These are phyloP conservation scores for Hippoglossus stenolepis DNA, from an alignment of 2,113 vertebrate species.

Conservation along the genomic window DNA sequence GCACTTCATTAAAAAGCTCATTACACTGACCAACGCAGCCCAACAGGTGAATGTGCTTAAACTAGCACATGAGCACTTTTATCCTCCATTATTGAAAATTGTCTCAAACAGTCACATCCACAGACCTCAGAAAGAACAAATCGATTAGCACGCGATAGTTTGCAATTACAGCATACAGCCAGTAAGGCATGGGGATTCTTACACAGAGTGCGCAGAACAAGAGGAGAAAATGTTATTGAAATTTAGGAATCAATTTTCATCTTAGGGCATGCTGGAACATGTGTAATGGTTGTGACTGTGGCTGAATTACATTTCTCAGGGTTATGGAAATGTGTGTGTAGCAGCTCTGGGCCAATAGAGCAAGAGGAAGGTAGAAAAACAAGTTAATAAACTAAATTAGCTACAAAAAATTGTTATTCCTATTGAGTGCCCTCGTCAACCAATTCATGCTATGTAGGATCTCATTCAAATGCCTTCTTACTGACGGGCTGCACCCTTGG, in stretches of 20 bases:
- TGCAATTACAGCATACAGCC: constrained; percentile 43
- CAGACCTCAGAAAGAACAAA: constrained; percentile 38
- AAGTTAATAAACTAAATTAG: constrained; percentile 25
- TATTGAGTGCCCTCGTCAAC: constrained; percentile 36
- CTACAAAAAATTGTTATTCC: constrained; percentile 26
- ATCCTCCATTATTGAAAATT: not conserved
- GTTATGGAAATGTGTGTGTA: constrained; percentile 34
- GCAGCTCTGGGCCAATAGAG: constrained; percentile 47
- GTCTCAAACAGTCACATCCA: constrained; percentile 11
- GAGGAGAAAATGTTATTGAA: constrained; percentile 60
- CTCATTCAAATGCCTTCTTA: constrained; percentile 22
- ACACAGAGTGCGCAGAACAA: constrained; percentile 25
- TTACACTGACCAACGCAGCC: not conserved
- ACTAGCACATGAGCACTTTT: not conserved
- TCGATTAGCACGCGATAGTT: constrained; percentile 58
- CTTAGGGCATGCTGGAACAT: constrained; percentile 29
- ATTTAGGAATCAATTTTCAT: constrained; percentile 70
- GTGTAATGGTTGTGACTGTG: constrained; percentile 34
- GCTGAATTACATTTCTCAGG: constrained; percentile 54
- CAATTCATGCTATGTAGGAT: constrained; percentile 12
- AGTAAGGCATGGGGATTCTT: constrained; percentile 33
- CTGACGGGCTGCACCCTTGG: constrained; percentile 7
- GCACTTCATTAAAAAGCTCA: constrained; percentile 2
- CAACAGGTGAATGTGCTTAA: not conserved
- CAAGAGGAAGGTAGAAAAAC: constrained; percentile 24